phyloP scores from a whole-genome alignment of 2,888 invertebrate genomes.

The Phorcus lineatus region DNA sequence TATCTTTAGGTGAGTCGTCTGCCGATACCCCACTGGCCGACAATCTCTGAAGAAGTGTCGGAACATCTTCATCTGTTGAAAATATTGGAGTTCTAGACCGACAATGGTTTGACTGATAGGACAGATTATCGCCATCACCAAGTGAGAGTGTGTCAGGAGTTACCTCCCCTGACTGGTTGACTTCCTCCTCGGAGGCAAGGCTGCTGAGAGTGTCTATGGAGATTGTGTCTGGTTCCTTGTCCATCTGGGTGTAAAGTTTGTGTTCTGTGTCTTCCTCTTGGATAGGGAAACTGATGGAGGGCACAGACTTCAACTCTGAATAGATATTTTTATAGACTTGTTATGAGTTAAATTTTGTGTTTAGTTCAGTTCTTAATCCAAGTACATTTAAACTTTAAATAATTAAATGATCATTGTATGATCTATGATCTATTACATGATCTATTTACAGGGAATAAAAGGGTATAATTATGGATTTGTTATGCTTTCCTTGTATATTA shows the following conservation, averaged over 20 bases:
- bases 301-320: neutral
- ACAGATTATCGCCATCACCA: constrained; percentile 8
- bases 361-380: too few relatives aligned
- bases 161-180: neutral
- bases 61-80: constrained; percentile 28
- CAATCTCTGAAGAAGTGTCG: constrained; percentile 42
- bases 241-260: constrained; percentile 17
- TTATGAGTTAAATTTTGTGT: too few relatives aligned
- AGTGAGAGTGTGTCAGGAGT: constrained; percentile 5
- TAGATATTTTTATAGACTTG: too few relatives aligned
- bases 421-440: too few relatives aligned
- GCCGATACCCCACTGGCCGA: constrained; percentile 33
- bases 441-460: too few relatives aligned
- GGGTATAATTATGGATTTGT: too few relatives aligned
- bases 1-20: constrained; percentile 26
- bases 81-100: constrained; percentile 1
- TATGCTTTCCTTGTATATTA: too few relatives aligned
- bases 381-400: too few relatives aligned
- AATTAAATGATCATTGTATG: too few relatives aligned
- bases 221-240: constrained; percentile 34
- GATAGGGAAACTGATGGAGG: neutral
- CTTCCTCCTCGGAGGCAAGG: constrained; percentile 34
- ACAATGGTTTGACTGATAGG: neutral
- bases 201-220: constrained; percentile 39
- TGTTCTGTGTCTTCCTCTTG: neutral